phyloP scores from a whole-genome alignment of 2,797 vertebrate species.

The Cuniculus paca region DNA sequence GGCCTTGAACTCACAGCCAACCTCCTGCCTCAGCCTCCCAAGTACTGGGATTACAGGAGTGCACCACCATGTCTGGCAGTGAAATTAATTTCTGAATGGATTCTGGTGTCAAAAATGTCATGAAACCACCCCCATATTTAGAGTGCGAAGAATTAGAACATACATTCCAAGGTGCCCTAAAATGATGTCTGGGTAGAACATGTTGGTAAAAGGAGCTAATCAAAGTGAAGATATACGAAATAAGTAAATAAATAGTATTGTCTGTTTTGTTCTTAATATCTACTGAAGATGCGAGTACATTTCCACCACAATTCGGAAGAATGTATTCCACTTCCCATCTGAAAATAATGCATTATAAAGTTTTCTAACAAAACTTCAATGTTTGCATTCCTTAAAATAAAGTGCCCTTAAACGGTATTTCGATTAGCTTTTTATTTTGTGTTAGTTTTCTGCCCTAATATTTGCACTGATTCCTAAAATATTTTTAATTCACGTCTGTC shows the following conservation, averaged over 20 bases:
- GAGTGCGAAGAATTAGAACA: conserved; percentile 25
- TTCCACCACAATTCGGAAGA: not conserved
- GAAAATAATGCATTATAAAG: conserved; percentile 20
- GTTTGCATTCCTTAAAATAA: conserved; percentile 1
- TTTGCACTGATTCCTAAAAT: not conserved
- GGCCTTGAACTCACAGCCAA: not conserved
- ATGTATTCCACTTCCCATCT: not conserved
- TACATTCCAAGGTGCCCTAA: not conserved
- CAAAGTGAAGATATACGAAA: not conserved
- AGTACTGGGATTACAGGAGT: too few species aligned
- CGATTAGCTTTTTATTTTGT: not conserved
- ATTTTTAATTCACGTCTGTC: not conserved
- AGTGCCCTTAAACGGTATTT: conserved; percentile 25
- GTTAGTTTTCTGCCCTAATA: not conserved
- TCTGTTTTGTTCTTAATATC: not conserved
- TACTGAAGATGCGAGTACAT: not conserved
- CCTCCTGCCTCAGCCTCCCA: not conserved
- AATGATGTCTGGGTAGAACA: not conserved
- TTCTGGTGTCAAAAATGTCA: not conserved
- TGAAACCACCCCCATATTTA: not conserved
- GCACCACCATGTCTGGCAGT: not conserved
- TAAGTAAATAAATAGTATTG: not conserved
- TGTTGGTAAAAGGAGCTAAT: not conserved
- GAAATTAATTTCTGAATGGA: not conserved
- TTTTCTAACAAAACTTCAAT: conserved; percentile 3